Evolutionary conservation across 2,888 invertebrate genomes (phyloP), one percentile per base, ranked within the genome.

Genomic region (Lucinisca nassula): DNA sequence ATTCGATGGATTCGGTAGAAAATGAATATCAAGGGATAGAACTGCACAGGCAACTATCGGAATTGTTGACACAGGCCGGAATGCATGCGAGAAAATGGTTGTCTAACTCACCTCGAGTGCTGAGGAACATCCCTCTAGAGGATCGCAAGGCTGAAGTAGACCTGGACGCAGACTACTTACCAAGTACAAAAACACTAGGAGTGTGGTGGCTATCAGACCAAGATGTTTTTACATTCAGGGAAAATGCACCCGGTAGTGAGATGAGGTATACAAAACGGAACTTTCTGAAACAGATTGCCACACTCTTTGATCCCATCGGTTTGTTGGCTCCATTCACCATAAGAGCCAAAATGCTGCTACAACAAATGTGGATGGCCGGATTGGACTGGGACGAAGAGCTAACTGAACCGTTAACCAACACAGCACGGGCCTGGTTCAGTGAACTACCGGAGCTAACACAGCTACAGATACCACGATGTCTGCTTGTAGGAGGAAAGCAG

Each of bases 191-290:
- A 14, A 40, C 40, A 40, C 40, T 40, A n/a, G n/a, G n/a, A n/a
- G n/a, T n/a, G n/a, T n/a, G n/a, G n/a, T n/a, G n/a, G n/a, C n/a
- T n/a, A n/a, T n/a, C n/a, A n/a, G n/a, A n/a, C n/a, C n/a, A n/a
- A n/a, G n/a, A n/a, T n/a, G n/a, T n/a, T n/a, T n/a, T n/a, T n/a
- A n/a, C n/a, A n/a, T n/a, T n/a, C n/a, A n/a, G n/a, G n/a, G n/a
- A n/a, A n/a, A n/a, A n/a, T n/a, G n/a, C n/a, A n/a, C n/a, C n/a
- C n/a, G n/a, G n/a, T n/a, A n/a, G n/a, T n/a, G n/a, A n/a, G n/a
- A n/a, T n/a, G n/a, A n/a, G n/a, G n/a, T n/a, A n/a, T n/a, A 94
- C 94, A 0, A 51, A 14, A 51, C 51, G 51, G 3, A 12, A 51
- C 21, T 51, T 51, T 51, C 51, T 51, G 51, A 51, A 51, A 51